Evolutionary conservation across 2,888 invertebrate genomes (phyloP), one percentile per base, ranked within the genome.

Genomic region (Nemapogon koenigi): DNA sequence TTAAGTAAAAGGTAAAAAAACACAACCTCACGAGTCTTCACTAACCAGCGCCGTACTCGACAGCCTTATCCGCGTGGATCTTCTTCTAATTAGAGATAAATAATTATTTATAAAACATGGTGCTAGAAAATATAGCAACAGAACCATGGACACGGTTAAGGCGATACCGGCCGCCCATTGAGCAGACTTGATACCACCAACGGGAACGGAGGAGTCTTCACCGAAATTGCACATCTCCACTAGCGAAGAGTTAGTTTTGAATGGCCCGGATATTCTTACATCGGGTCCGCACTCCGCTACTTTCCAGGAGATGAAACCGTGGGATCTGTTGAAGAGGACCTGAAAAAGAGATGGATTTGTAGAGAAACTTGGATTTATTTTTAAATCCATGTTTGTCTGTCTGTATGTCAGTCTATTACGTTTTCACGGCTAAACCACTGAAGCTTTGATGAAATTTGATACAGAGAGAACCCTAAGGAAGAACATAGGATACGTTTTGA

Each of bases 301-400:
- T 35, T 61, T 57, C 52, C 69, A 81, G 19, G 76, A 71, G 14
- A 81, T 72, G 62, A 72, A 75, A 38, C 68, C 65, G 10, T 63
- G 66, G 16, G 79, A 70, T 43, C 73, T 61, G 47, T 81, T 81
- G 55, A 81, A 81, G 35, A 69, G 37, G 1, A 79, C 66, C 75
- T 76, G 62, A 1, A 60, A 63, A 40, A 3, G 17, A 31, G 39
- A 13, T 13, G 13, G 14, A 35, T 35, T 18, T 19, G 19, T 35
- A 8, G 32, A 15, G 14, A 35, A 27, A 35, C n/a, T n/a, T n/a
- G n/a, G n/a, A n/a, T n/a, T n/a, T n/a, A n/a, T n/a, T n/a, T n/a
- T n/a, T n/a, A n/a, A n/a, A n/a, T n/a, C n/a, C n/a, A n/a, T n/a
- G n/a, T n/a, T n/a, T n/a, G n/a, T n/a, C n/a, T n/a, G n/a, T n/a